phyloP scores from a whole-genome alignment of 2,113 vertebrate species.

The Apodemus sylvaticus region DNA sequence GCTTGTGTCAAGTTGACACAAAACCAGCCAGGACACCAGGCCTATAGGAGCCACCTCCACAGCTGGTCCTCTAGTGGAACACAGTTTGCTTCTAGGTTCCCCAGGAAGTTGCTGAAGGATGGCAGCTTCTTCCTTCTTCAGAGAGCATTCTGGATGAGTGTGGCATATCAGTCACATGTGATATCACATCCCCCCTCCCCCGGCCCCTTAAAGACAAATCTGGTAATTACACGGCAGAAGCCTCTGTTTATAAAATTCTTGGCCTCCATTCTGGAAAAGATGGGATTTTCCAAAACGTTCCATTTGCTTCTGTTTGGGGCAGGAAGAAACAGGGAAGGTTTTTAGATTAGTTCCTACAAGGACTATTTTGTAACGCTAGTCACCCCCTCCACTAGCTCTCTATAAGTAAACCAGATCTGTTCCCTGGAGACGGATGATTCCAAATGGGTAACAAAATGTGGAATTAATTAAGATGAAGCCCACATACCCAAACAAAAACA shows the following conservation, averaged over 20 bases:
- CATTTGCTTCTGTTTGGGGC: constrained; percentile 37
- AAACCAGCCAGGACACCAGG: too few species aligned
- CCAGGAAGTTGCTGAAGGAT: background rate
- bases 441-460: constrained; percentile 74
- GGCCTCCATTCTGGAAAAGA: constrained; percentile 13
- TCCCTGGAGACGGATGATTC: constrained; percentile 73
- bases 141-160: background rate
- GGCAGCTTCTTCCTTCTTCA: background rate
- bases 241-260: constrained; percentile 20
- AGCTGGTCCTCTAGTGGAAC: background rate
- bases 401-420: constrained; percentile 71
- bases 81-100: background rate
- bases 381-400: constrained; percentile 56
- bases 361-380: constrained; percentile 64
- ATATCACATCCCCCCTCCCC: background rate
- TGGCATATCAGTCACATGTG: background rate
- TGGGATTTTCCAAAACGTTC: constrained; percentile 55
- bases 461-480: constrained; percentile 76
- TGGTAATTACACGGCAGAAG: background rate
- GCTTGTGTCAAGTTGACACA: too few species aligned
- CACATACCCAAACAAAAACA: constrained; percentile 73
- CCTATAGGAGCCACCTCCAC: background rate
- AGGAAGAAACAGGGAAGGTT: constrained; percentile 44
- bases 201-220: background rate
- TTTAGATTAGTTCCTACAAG: constrained; percentile 59